Base-by-base conservation (phyloP, 1,140 invertebrate genomes). In the Tetraneura akinire region DNA sequence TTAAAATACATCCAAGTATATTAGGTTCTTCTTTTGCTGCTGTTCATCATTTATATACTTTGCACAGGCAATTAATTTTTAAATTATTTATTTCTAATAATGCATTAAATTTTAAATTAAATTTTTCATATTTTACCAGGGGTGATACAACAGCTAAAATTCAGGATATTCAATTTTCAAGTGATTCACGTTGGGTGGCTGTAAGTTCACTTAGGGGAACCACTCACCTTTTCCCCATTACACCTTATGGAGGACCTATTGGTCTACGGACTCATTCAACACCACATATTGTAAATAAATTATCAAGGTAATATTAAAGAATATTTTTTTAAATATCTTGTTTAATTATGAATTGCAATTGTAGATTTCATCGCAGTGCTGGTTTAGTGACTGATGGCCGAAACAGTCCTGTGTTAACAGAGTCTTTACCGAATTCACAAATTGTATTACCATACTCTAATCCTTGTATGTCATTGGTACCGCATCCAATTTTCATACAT, bases 211-310 rank as follows among this genome's bases (percentile, higher is more conserved):
- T 97, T 82, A 91, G 97, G 81, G 97, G 97, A 80, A 99, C 97
- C 3, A 98, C 96, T 21, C 98, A 99, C 85, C 92, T 99, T 62
- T 99, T 98, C 88, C 96, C 97, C 1, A 91, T 99, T 13, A 96
- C 95, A 29, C 94, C 96, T n/a, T 99, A 98, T 85, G 98, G 97
- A 81, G 98, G 96, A 81, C 88, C 92, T 74, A 90, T 95, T 66
- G 95, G 92, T 80, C 91, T 96, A 37, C 89, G 97, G 81, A 99
- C 97, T 11, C 97, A 99, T 87, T 93, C 93, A 51, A 93, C 93
- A 47, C 90, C 93, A 76, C 92, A 96, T 85, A 96, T 99, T 82
- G 97, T 98, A 18, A 99, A 99, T 87, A 91, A 93, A 83, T 89
- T 96, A 82, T 98, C 96, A 82, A 83, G 83, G 84, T 85, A 80